Percentiles rank a stretch among this genome's conserved stretches.
Evolutionary conservation across 2,888 invertebrate genomes (phyloP).

Genomic region (Nowickia ferox): DNA sequence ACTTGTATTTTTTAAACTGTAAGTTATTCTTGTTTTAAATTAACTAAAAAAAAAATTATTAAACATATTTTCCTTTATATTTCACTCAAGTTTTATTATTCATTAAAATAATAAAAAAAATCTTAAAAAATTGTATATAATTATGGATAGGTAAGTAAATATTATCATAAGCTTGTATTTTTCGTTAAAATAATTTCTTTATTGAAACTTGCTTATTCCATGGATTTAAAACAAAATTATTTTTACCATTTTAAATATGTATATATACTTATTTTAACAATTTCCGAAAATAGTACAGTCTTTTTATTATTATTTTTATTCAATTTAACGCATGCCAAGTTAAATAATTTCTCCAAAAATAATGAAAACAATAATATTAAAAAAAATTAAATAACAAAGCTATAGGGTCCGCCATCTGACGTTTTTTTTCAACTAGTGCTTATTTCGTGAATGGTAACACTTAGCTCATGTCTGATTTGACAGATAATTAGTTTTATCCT

Average conservation of each 20-base stretch:
- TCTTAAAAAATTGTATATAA: not conserved
- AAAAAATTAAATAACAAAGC: not conserved
- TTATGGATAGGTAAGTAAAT: not conserved
- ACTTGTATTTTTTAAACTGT: too few relatives aligned
- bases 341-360: not conserved
- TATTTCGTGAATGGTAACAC: too few relatives aligned
- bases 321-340: constrained; percentile 5
- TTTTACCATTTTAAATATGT: not conserved
- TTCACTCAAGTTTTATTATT: not conserved
- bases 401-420: too few relatives aligned
- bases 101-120: not conserved
- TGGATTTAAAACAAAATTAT: not conserved
- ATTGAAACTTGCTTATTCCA: not conserved
- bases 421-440: too few relatives aligned
- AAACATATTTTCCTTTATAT: not conserved
- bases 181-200: not conserved
- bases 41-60: not conserved
- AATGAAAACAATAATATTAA: not conserved
- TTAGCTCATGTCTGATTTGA: too few relatives aligned
- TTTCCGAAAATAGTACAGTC: constrained; percentile 57
- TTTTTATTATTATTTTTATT: constrained; percentile 51
- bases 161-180: not conserved
- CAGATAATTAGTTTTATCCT: too few relatives aligned
- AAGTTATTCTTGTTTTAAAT: too few relatives aligned
- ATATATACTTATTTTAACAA: constrained; percentile 38